A percentile compares a stretch with the other conserved stretches of the same genome.
These are phyloP conservation scores for Ceramica pisi DNA, from an alignment of 2,888 invertebrate species.

Conservation along the genomic window DNA sequence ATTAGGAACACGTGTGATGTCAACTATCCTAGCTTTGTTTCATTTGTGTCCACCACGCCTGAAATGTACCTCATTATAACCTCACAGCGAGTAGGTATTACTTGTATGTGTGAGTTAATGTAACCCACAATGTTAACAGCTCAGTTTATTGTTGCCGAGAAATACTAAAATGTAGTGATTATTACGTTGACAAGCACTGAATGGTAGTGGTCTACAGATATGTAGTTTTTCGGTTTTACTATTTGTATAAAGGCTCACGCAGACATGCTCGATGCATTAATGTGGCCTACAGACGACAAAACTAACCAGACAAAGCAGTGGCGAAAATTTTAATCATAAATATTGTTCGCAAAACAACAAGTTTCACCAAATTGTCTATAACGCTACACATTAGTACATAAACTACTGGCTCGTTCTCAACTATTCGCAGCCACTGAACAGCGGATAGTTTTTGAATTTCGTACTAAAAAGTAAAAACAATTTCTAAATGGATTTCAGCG, in stretches of 20 bases:
- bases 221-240: background rate
- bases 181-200: background rate
- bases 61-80: background rate
- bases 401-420: slow-evolving; percentile 45
- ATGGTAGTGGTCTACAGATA: background rate
- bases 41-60: background rate
- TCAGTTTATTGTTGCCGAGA: background rate
- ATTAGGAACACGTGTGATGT: background rate
- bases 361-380: slow-evolving; percentile 36
- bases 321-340: slow-evolving; percentile 37
- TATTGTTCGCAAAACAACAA: slow-evolving; percentile 37
- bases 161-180: background rate
- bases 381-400: slow-evolving; percentile 31
- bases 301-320: slow-evolving; percentile 8
- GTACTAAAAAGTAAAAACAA: slow-evolving; percentile 62
- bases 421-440: slow-evolving; percentile 56
- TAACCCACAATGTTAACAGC: slow-evolving; percentile 2
- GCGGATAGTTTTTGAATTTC: slow-evolving; percentile 54
- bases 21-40: slow-evolving; percentile 1
- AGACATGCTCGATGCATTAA: background rate
- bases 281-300: background rate
- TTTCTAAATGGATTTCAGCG: slow-evolving; percentile 59
- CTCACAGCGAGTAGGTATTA: background rate
- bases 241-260: background rate
- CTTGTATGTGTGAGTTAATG: background rate